Evolutionary conservation across 2,113 vertebrate genomes (phyloP), one percentile per base, ranked within the genome.

Genomic region (Anseranas semipalmata): DNA sequence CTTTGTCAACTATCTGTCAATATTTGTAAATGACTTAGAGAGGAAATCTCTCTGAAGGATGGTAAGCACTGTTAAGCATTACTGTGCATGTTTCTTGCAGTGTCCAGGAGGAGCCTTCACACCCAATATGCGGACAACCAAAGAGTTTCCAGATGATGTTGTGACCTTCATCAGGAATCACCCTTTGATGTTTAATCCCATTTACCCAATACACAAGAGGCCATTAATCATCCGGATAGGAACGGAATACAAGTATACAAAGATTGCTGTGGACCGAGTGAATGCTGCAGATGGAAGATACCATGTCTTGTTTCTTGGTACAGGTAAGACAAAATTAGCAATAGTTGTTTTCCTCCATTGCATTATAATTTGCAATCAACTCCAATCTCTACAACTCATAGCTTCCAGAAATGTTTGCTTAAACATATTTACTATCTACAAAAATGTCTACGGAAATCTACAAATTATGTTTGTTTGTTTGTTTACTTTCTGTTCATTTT

Each of bases 61-160:
- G 33, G 5, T 21, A n/a, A 62, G 7, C 17, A 7, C 30, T 79
- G 63, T 55, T 92, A 52, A 79, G 55, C 45, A 41, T 65, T 76
- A 14, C 50, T 55, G 21, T 85, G 52, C 56, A 15, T 79, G 33
- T 71, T 95, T 79, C 67, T 86, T 96, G 8, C 74, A 99, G 99
- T 99, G 99, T 83, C 99, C 99, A 0, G 99, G 99, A 58, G 99
- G 99, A 96, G 99, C 99, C 20, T 99, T 99, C 96, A 99, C 99
- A 12, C 99, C 99, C 46, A 99, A 99, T 59, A 98, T 99, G 92
- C 89, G 98, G 59, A 99, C 99, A 43, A 99, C 99, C 65, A 99
- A 99, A 92, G 99, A 99, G 95, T 99, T 99, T 93, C 99, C 99
- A 24, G 99, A 99, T 7, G 99, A 99, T 2, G 99, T 99, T 89